These are phyloP conservation scores for Eupleurogrammus muticus DNA, from an alignment of 2,797 vertebrate species.

Conservation along the genomic window DNA sequence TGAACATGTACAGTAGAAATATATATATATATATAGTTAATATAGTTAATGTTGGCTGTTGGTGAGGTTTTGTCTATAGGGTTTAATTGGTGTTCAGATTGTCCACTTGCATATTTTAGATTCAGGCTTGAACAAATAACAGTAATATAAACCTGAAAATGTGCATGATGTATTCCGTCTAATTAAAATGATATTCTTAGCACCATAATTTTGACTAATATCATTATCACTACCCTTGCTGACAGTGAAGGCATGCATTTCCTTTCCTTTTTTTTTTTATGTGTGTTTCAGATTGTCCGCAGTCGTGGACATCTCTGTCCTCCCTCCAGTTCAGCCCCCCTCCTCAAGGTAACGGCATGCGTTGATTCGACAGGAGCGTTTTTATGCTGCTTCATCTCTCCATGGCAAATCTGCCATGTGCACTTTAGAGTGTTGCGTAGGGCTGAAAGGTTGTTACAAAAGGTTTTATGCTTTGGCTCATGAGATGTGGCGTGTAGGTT, in stretches of 20 bases:
- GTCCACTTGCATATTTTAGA: too few relatives aligned
- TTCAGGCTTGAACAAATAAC: neutral
- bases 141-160: neutral
- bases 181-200: neutral
- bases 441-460: neutral
- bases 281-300: conserved; percentile 74
- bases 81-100: too few relatives aligned
- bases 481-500: neutral
- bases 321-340: conserved; percentile 80
- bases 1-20: too few relatives aligned
- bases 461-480: neutral
- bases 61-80: too few relatives aligned
- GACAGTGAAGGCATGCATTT: neutral
- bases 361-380: neutral
- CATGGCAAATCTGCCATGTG: neutral
- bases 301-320: conserved; percentile 85
- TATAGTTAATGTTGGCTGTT: too few relatives aligned
- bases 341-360: conserved; percentile 80
- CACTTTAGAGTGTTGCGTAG: neutral
- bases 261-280: conserved; percentile 20
- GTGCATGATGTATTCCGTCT: neutral
- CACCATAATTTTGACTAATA: neutral
- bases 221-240: neutral
- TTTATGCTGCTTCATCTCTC: neutral
- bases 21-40: too few relatives aligned